Base-by-base conservation (phyloP, 1,140 invertebrate genomes). In the Sitophilus oryzae region DNA sequence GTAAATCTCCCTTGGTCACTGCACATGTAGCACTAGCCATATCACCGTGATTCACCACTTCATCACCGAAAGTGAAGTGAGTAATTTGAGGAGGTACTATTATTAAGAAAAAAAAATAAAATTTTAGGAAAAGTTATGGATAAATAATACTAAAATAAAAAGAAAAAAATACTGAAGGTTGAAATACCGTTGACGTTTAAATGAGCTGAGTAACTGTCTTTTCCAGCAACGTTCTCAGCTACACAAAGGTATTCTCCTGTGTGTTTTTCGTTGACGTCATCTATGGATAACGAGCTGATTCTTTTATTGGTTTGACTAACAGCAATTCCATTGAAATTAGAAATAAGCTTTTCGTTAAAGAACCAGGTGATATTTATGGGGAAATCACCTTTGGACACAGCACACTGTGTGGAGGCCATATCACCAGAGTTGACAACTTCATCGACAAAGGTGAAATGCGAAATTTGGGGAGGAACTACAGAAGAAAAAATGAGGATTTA, bases 341-440 rank as follows among this genome's bases (percentile, higher is more conserved):
- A 62, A 4, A 70, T 56, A 14, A 46, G 10, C 47, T 49, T 58
- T 37, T 41, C 56, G 58, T 72, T 67, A 20, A 70, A 60, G 10
- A 44, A 48, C 87, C 86, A 91, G 14, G 74, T 75, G 59, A 88
- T 84, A 38, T 79, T 82, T 47, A 89, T 72, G 3, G 86, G 86
- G 58, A 84, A 73, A 67, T 89, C 88, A 30, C 88, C 89, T 66
- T 87, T 86, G 15, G 81, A 80, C 25, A 88, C 83, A 53, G 82
- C 76, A 69, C 87, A 90, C 61, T 81, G 81, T 34, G 84, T 78
- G 58, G 84, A 82, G 38, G 79, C 80, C 60, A 79, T 79, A 55
- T 87, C 84, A 35, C 84, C 87, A 36, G 82, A 82, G 68, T 86
- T 86, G 4, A 78, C 78, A 5, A 83, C 77, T 62, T 83, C 81